phyloP scores from a whole-genome alignment of 2,888 invertebrate genomes.

The Odontocerum albicorne region DNA sequence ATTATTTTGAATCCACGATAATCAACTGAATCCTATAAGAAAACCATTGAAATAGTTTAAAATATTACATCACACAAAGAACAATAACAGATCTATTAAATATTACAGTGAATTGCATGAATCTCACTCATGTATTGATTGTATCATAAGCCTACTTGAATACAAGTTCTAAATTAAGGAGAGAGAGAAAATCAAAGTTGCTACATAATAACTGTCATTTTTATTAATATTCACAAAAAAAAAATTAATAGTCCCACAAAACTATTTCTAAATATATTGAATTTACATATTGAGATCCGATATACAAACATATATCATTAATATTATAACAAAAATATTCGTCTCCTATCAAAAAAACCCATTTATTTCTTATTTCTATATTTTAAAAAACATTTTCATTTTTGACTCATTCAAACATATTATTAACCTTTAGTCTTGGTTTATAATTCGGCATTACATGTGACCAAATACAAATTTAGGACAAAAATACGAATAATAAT shows the following conservation, averaged over 20 bases:
- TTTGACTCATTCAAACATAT: not conserved
- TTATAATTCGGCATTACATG: not conserved
- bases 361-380: not conserved
- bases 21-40: too few species aligned
- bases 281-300: conserved; percentile 34
- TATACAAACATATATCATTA: conserved; percentile 20
- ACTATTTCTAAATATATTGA: conserved; percentile 24
- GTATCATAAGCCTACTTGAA: too few species aligned
- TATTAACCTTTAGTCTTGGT: not conserved
- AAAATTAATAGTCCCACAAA: too few species aligned
- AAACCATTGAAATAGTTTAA: too few species aligned
- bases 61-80: too few species aligned
- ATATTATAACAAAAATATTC: conserved; percentile 11
- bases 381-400: not conserved
- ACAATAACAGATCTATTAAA: too few species aligned
- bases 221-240: not conserved
- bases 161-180: too few species aligned
- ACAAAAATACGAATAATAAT: too few species aligned
- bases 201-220: not conserved
- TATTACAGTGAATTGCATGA: too few species aligned
- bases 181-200: too few species aligned
- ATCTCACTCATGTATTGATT: too few species aligned
- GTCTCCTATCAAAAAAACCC: not conserved
- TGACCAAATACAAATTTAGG: not conserved
- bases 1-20: too few species aligned